Conservation (phyloP, 2,113 vertebrate species). For the Nannospalax galili region DNA sequence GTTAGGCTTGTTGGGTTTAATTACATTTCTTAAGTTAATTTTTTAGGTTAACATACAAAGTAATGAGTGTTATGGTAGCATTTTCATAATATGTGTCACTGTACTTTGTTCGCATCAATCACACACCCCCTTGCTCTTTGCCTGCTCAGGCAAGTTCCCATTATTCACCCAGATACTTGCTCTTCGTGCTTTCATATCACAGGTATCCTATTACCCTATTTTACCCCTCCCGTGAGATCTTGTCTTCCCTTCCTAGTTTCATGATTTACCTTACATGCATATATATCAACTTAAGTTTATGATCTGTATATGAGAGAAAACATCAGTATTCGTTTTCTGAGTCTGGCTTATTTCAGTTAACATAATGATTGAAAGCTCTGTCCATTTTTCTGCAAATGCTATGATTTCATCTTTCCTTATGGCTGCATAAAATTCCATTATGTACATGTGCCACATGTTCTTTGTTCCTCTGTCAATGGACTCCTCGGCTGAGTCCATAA, state of each 20-base stretch:
- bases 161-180: background rate
- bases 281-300: background rate
- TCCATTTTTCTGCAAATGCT: background rate
- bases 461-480: background rate
- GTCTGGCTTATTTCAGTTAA: background rate
- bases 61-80: background rate
- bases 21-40: background rate
- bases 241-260: background rate
- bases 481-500: background rate
- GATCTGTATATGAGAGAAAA: background rate
- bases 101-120: background rate
- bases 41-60: background rate
- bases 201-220: background rate
- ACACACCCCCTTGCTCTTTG: background rate
- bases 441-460: background rate
- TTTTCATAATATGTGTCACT: background rate
- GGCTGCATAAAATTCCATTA: background rate
- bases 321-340: background rate
- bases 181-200: background rate
- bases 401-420: background rate
- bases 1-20: background rate
- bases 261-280: background rate
- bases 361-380: background rate
- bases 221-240: background rate
- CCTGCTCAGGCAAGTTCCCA: background rate